These are phyloP conservation scores for Enteromius anoplus DNA, from an alignment of 2,797 vertebrate species.

Conservation along the genomic window DNA sequence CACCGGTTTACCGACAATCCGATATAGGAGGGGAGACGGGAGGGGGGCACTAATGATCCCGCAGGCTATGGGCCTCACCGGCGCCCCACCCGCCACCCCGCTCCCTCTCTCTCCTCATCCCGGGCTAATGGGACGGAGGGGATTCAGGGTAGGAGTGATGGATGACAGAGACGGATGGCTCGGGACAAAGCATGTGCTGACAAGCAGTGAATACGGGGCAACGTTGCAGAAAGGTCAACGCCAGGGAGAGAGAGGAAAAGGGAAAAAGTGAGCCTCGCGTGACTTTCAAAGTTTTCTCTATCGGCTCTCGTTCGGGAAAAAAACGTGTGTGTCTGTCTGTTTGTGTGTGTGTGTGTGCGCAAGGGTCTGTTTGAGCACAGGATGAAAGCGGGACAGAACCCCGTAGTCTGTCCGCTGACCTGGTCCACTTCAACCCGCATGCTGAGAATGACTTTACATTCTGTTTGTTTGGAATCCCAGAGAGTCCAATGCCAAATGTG, in stretches of 20 bases:
- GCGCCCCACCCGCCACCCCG: conserved; percentile 37
- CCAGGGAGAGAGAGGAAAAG: conserved; percentile 61
- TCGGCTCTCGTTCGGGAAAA: conserved; percentile 50
- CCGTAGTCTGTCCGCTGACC: neutral
- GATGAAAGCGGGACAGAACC: conserved; percentile 35
- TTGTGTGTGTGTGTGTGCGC: conserved; percentile 41
- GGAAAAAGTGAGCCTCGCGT: conserved; percentile 70
- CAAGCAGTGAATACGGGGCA: conserved; percentile 92
- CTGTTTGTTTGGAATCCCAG: neutral
- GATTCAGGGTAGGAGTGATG: conserved; percentile 91
- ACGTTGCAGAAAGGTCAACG: conserved; percentile 95
- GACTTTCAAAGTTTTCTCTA: conserved; percentile 86
- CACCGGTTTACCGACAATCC: conserved; percentile 58
- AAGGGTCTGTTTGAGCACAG: conserved; percentile 16
- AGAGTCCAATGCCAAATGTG: neutral
- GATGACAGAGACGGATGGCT: conserved; percentile 95
- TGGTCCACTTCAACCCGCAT: conserved; percentile 12
- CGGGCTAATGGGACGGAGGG: conserved; percentile 88
- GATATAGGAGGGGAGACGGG: conserved; percentile 55
- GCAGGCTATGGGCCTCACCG: conserved; percentile 70
- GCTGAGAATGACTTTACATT: neutral
- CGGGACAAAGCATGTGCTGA: conserved; percentile 91
- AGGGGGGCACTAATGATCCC: conserved; percentile 78
- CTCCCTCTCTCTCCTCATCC: conserved; percentile 71
- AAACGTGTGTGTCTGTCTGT: conserved; percentile 40